Conservation (phyloP, 2,113 vertebrate genomes). For the Damaliscus lunatus region DNA sequence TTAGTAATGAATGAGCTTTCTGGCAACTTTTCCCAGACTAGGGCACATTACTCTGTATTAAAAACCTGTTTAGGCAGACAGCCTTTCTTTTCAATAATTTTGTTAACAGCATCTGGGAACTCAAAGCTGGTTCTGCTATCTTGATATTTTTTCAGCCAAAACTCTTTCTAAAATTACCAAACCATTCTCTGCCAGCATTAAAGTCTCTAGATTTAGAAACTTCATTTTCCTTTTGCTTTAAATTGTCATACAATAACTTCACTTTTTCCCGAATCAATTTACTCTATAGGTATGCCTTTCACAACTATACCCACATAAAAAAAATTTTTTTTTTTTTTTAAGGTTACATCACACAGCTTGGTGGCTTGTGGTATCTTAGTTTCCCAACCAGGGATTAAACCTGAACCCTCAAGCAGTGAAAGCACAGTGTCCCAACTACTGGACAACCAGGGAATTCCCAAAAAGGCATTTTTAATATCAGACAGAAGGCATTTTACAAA, state of each 20-base stretch:
- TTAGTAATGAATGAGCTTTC: not conserved
- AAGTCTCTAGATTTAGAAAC: not conserved
- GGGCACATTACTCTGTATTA: not conserved
- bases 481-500: not conserved
- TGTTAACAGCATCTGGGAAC: not conserved
- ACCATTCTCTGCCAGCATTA: not conserved
- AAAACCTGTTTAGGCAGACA: not conserved
- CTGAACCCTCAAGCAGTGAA: not conserved
- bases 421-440: not conserved
- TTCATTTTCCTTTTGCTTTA: not conserved
- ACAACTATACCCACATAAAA: not conserved
- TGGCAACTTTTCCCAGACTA: not conserved
- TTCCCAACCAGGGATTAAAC: not conserved
- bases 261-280: not conserved
- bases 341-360: not conserved
- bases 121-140: not conserved
- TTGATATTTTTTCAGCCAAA: not conserved
- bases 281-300: not conserved
- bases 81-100: not conserved
- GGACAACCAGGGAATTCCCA: not conserved
- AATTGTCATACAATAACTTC: not conserved
- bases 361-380: not conserved
- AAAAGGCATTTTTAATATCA: not conserved
- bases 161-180: not conserved
- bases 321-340: not conserved